phyloP scores from a whole-genome alignment of 2,113 vertebrate species.

The Piliocolobus tephrosceles region DNA sequence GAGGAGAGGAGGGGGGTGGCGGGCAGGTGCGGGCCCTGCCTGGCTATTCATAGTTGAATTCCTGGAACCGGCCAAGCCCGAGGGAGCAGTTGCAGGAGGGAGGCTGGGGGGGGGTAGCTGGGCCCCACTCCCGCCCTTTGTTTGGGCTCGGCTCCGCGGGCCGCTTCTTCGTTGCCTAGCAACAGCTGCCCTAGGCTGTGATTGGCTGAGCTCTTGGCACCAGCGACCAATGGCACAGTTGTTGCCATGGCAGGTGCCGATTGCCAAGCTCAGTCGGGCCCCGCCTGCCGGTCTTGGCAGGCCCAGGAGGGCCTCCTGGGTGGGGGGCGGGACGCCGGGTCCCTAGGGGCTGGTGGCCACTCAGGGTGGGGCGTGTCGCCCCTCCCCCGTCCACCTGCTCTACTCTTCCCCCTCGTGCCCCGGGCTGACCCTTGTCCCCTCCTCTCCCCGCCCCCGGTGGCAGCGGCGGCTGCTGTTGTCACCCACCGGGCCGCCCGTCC shows the following conservation, averaged over 20 bases:
- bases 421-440: constrained; percentile 63
- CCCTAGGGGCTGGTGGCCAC: constrained; percentile 59
- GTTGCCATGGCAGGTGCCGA: constrained; percentile 91
- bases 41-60: constrained; percentile 51
- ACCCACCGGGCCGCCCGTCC: constrained; percentile 73
- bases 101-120: constrained; percentile 51
- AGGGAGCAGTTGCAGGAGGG: not conserved
- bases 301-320: constrained; percentile 59
- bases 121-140: constrained; percentile 83
- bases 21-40: not conserved
- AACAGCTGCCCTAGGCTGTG: constrained; percentile 88
- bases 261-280: constrained; percentile 56
- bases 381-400: constrained; percentile 75
- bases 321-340: constrained; percentile 67
- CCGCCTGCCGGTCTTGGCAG: constrained; percentile 47
- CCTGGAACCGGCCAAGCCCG: constrained; percentile 51
- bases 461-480: constrained; percentile 66
- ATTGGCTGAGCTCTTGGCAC: constrained; percentile 91
- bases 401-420: constrained; percentile 54
- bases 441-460: constrained; percentile 38
- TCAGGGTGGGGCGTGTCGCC: constrained; percentile 45
- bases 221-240: constrained; percentile 89
- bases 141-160: constrained; percentile 82
- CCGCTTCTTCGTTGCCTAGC: constrained; percentile 88
- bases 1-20: constrained; percentile 6